phyloP scores from a whole-genome alignment of 1,140 invertebrate species.

The Drosophila tani region DNA sequence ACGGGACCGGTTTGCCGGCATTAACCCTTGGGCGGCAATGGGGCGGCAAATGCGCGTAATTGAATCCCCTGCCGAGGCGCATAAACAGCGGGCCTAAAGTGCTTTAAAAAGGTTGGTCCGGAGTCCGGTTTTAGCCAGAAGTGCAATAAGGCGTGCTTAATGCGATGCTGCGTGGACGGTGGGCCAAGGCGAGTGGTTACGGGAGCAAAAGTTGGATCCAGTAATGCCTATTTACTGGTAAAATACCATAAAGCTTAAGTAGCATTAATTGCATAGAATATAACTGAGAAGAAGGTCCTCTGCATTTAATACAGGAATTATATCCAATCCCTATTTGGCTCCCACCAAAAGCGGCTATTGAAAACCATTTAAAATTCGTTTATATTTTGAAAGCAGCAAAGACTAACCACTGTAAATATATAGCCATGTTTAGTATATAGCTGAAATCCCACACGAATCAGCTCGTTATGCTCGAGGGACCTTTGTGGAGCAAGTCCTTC shows the following conservation, averaged over 20 bases:
- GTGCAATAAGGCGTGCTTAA: conserved; percentile 45
- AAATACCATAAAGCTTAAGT: too few species aligned
- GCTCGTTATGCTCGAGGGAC: conserved; percentile 40
- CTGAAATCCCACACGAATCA: conserved; percentile 14
- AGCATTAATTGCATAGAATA: too few species aligned
- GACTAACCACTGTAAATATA: conserved; percentile 17
- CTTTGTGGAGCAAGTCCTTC: conserved; percentile 9
- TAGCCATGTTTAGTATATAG: not conserved
- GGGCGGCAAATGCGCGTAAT: conserved; percentile 57
- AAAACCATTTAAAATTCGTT: not conserved
- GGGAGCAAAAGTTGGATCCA: not conserved
- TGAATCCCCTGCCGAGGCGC: conserved; percentile 52
- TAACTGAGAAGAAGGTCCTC: too few species aligned
- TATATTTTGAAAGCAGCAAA: not conserved
- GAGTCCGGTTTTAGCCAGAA: conserved; percentile 23
- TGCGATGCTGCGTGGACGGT: conserved; percentile 13
- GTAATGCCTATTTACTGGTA: too few species aligned
- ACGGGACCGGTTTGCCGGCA: conserved; percentile 57
- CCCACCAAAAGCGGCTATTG: not conserved
- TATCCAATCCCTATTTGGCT: not conserved
- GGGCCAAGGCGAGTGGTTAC: not conserved
- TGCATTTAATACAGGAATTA: too few species aligned
- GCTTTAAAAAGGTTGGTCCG: conserved; percentile 31
- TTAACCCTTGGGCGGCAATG: conserved; percentile 67
- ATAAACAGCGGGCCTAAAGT: conserved; percentile 57